Percentiles rank a stretch among this genome's conserved stretches.
Evolutionary conservation across 2,113 vertebrate species (phyloP).

Genomic region (Pedionomus torquatus): DNA sequence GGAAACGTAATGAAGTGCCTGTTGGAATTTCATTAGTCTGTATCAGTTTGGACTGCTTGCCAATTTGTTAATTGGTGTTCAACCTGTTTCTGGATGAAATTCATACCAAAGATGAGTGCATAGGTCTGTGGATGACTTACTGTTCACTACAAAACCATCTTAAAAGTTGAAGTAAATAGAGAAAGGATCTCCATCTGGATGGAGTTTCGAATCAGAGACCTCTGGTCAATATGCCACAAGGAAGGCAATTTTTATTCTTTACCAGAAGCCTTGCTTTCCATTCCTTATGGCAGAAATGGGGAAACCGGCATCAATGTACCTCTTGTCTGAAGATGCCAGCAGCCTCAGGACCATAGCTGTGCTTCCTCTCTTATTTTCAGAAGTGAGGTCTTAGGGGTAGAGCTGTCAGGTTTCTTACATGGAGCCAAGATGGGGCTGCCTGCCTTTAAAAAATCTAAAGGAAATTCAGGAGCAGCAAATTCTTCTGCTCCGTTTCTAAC

Average conservation of each 20-base stretch:
- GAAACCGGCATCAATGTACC: neutral
- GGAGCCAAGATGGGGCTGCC: neutral
- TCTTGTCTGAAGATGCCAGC: neutral
- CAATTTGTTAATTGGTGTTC: neutral
- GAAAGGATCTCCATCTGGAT: neutral
- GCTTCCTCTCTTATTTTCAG: neutral
- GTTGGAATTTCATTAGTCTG: neutral
- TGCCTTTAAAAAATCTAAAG: neutral
- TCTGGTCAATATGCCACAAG: neutral
- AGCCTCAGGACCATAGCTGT: neutral
- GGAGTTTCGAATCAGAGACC: neutral
- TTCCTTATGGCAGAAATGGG: neutral
- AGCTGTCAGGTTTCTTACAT: neutral
- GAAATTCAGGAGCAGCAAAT: slow-evolving; percentile 25
- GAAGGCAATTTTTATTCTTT: neutral
- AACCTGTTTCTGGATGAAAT: neutral
- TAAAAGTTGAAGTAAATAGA: neutral
- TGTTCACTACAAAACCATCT: neutral
- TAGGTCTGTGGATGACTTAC: neutral
- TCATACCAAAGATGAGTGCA: neutral
- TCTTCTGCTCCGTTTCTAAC: neutral
- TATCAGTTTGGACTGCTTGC: neutral
- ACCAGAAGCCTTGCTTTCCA: neutral
- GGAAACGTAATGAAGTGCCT: neutral
- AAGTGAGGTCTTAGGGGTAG: neutral